Conservation (phyloP, 2,888 invertebrate species). For the Dicyrtomina minuta region DNA sequence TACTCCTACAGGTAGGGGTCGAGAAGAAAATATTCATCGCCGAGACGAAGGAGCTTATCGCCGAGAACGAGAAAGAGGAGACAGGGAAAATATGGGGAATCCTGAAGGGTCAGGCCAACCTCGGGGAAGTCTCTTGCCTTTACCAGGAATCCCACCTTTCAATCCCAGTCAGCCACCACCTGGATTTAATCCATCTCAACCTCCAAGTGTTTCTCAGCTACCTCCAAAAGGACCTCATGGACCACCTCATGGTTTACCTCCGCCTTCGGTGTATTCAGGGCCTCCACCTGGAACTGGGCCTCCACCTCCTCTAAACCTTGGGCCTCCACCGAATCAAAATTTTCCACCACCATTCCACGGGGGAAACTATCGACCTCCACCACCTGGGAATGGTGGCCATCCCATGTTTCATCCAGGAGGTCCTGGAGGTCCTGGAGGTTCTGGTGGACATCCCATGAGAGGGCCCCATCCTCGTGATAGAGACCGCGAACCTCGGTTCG, state of each 20-base stretch:
- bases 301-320: constrained; percentile 20
- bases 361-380: constrained; percentile 37
- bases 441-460: constrained; percentile 22
- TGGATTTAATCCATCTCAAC: constrained; percentile 36
- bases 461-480: constrained; percentile 10
- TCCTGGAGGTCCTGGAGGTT: too few relatives aligned
- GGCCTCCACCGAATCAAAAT: constrained; percentile 38
- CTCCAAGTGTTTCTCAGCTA: constrained; percentile 11
- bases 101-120: background rate
- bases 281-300: constrained; percentile 36
- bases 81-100: constrained; percentile 2
- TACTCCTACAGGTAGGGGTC: constrained; percentile 21
- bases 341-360: constrained; percentile 37
- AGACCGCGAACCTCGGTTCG: constrained; percentile 24
- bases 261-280: constrained; percentile 30
- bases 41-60: background rate
- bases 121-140: constrained; percentile 33
- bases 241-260: constrained; percentile 28
- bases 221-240: constrained; percentile 10
- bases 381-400: constrained; percentile 40
- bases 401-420: constrained; percentile 39
- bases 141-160: constrained; percentile 40
- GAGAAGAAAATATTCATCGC: constrained; percentile 9
- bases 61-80: background rate
- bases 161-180: constrained; percentile 50